Evolutionary conservation across 2,888 invertebrate species (phyloP).

Genomic region (Cephonodes hylas): DNA sequence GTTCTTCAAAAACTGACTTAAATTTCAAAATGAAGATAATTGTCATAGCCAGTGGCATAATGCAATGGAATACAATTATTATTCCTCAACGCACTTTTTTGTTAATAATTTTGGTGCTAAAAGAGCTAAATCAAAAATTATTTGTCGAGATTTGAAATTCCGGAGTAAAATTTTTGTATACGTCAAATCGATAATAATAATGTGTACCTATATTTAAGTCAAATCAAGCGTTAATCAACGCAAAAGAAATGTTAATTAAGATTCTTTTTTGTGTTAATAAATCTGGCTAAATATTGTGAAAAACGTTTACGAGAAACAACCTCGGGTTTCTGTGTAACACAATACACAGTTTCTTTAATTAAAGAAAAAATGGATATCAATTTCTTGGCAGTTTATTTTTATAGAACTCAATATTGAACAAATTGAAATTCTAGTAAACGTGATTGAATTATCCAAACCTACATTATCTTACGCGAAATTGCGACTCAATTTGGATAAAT

Average conservation of each 20-base stretch:
- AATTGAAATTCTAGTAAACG: background rate
- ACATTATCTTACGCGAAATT: background rate
- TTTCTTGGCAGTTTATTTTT: background rate
- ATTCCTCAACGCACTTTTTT: too few relatives aligned
- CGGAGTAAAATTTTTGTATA: background rate
- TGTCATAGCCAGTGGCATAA: too few relatives aligned
- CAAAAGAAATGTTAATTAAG: background rate
- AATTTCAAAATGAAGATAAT: too few relatives aligned
- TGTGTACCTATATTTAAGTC: background rate
- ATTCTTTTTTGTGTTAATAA: background rate
- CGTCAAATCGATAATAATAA: background rate
- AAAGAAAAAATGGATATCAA: background rate
- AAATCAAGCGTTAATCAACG: background rate
- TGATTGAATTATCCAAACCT: background rate
- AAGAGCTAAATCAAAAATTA: too few relatives aligned
- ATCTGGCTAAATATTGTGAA: background rate
- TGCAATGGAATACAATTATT: too few relatives aligned
- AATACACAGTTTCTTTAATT: background rate
- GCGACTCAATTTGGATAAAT: background rate
- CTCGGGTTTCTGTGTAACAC: background rate
- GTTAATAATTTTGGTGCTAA: too few relatives aligned
- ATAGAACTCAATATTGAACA: background rate
- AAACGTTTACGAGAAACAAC: background rate
- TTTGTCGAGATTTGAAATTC: background rate
- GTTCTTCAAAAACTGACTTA: too few relatives aligned